Conservation (phyloP, 2,113 vertebrate species). For the Oreochromis tanganicae region DNA sequence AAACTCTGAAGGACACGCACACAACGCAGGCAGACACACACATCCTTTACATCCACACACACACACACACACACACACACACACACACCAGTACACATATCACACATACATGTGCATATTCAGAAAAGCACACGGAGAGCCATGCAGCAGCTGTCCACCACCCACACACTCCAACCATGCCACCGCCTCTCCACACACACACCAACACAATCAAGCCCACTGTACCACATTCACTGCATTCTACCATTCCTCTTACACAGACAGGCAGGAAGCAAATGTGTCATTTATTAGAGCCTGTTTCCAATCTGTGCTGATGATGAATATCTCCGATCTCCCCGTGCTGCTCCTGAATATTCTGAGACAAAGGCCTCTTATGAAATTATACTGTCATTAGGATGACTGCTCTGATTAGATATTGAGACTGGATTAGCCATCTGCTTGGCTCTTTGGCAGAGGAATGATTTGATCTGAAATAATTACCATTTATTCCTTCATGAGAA, state of each 20-base stretch:
- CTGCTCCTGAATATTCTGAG: constrained; percentile 48
- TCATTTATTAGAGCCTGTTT: constrained; percentile 59
- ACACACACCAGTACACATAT: neutral
- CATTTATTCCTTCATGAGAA: constrained; percentile 2
- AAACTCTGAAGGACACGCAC: constrained; percentile 24
- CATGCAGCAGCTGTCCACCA: constrained; percentile 55
- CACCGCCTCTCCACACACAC: constrained; percentile 8
- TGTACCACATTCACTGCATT: constrained; percentile 32
- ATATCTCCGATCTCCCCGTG: constrained; percentile 39
- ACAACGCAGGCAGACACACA: neutral
- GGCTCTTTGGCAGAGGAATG: constrained; percentile 30
- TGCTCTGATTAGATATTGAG: constrained; percentile 47
- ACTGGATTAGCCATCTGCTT: constrained; percentile 71
- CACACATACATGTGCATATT: neutral
- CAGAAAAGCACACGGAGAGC: neutral
- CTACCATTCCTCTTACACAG: constrained; percentile 33
- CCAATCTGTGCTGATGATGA: constrained; percentile 56
- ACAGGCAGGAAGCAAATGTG: constrained; percentile 64
- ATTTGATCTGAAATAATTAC: constrained; percentile 48
- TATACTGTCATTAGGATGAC: constrained; percentile 54
- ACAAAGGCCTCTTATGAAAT: constrained; percentile 62
- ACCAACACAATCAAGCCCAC: neutral
- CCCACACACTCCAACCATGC: constrained; percentile 37
- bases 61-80: neutral
- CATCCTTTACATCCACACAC: neutral